Evolutionary conservation across 1,140 invertebrate genomes (phyloP).

Genomic region (Zaprionus lachaisei): DNA sequence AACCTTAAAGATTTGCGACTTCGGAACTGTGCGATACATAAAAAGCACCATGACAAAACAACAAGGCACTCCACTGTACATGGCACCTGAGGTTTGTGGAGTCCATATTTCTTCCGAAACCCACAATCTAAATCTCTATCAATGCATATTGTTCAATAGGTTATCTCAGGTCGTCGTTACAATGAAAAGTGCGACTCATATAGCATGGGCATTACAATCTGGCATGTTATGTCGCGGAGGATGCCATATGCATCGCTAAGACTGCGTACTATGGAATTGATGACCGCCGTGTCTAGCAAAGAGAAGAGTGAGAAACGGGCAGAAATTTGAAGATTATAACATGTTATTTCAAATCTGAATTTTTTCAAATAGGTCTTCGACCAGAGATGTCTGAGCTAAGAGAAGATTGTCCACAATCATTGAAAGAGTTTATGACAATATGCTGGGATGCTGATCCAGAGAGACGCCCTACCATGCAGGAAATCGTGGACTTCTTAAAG

Average conservation of each 20-base stretch:
- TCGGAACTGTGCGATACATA: not conserved
- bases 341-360: not conserved
- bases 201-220: not conserved
- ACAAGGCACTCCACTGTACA: not conserved
- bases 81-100: not conserved
- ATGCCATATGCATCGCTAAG: not conserved
- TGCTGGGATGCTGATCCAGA: not conserved
- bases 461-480: not conserved
- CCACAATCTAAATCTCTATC: not conserved
- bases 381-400: not conserved
- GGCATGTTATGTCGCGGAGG: not conserved
- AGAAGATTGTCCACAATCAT: not conserved
- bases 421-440: not conserved
- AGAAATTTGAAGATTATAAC: not conserved
- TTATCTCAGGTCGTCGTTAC: not conserved
- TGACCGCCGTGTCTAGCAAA: not conserved
- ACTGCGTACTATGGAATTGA: not conserved
- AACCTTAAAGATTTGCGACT: not conserved
- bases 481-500: not conserved
- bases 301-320: not conserved
- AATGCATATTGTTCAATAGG: not conserved
- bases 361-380: not conserved
- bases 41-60: fast-evolving
- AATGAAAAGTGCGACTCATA: not conserved
- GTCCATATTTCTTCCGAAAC: not conserved